A percentile compares a stretch with the other conserved stretches of the same genome.
Conservation (phyloP, 2,113 vertebrate genomes). For the Chamaetylas fuelleborni region DNA sequence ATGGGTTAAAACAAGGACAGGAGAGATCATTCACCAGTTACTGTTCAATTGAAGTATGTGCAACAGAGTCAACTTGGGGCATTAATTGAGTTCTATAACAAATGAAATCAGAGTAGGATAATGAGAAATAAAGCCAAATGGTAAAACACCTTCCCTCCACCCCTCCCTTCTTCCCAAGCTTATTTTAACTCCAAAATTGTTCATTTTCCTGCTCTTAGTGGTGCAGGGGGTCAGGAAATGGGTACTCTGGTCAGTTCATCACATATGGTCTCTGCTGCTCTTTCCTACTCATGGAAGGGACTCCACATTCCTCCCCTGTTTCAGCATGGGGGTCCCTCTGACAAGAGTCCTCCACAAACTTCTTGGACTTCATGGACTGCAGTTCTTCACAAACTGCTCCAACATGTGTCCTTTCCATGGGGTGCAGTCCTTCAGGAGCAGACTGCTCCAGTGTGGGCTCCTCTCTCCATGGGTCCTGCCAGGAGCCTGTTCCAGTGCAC, state of each 20-base stretch:
- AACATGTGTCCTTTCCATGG: neutral
- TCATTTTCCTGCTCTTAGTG: neutral
- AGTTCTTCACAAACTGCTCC: neutral
- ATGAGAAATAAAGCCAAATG: neutral
- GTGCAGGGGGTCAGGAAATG: neutral
- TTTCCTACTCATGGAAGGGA: neutral
- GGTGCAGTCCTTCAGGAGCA: neutral
- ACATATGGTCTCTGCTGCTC: neutral
- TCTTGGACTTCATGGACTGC: neutral
- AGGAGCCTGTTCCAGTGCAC: neutral
- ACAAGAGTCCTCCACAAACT: neutral
- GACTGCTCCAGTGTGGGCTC: neutral
- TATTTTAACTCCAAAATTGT: neutral
- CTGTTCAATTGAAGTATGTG: neutral
- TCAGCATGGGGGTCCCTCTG: neutral
- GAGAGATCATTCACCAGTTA: neutral
- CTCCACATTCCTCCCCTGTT: neutral
- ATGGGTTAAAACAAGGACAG: neutral
- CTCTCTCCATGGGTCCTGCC: neutral
- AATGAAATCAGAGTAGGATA: neutral
- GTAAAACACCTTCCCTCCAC: neutral
- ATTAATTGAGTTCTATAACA: neutral
- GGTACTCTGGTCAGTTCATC: neutral
- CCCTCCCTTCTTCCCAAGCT: neutral
- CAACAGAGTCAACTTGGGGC: neutral